phyloP scores from a whole-genome alignment of 2,888 invertebrate species.

The Nipponacmea schrenckii region DNA sequence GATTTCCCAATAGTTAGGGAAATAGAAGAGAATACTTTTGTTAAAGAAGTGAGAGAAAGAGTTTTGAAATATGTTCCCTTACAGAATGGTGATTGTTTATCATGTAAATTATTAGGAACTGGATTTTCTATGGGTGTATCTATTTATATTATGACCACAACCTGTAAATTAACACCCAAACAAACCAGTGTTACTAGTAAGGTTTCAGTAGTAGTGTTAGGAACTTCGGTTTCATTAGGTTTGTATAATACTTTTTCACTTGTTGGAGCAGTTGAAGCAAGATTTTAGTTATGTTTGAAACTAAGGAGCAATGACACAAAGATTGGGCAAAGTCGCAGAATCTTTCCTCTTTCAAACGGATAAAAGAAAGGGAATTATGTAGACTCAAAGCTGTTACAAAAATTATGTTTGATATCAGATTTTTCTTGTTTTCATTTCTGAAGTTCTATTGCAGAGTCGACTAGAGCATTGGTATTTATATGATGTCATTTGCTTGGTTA shows the following conservation, averaged over 20 bases:
- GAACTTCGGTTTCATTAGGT: constrained; percentile 15
- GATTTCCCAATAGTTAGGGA: background rate
- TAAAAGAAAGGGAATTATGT: too few species aligned
- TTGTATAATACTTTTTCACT: background rate
- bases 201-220: background rate
- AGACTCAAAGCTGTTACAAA: too few species aligned
- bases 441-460: too few species aligned
- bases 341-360: too few species aligned
- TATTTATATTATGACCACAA: constrained; percentile 15
- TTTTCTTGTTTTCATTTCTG: too few species aligned
- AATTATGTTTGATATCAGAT: too few species aligned
- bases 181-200: constrained; percentile 19
- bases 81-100: constrained; percentile 27
- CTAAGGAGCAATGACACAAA: too few species aligned
- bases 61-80: constrained; percentile 22
- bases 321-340: too few species aligned
- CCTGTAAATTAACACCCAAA: constrained; percentile 1
- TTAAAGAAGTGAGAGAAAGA: constrained; percentile 9
- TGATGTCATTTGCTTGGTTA: too few species aligned
- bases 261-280: too few species aligned
- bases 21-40: background rate
- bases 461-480: too few species aligned
- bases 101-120: constrained; percentile 26
- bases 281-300: too few species aligned
- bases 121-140: constrained; percentile 12